Evolutionary conservation across 1,140 invertebrate genomes (phyloP).

Genomic region (Drosophila watanabei): DNA sequence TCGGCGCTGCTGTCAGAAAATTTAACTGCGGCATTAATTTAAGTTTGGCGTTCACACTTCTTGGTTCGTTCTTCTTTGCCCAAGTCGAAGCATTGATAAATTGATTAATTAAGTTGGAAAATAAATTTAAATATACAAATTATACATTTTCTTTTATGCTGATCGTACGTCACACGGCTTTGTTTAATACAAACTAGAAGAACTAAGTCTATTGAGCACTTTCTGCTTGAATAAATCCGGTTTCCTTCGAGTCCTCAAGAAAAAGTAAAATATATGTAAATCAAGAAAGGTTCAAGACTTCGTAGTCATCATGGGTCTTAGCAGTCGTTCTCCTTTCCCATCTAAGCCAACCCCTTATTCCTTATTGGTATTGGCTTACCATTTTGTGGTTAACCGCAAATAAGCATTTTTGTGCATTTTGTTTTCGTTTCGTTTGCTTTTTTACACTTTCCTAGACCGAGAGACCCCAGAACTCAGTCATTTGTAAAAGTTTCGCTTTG

Average conservation of each 20-base stretch:
- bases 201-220: not conserved
- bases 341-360: not conserved
- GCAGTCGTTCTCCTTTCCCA: slow-evolving; percentile 3
- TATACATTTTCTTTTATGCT: not conserved
- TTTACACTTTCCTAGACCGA: slow-evolving; percentile 57
- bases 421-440: slow-evolving; percentile 53
- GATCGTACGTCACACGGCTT: no score
- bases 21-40: slow-evolving; percentile 14
- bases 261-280: not conserved
- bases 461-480: slow-evolving; percentile 48
- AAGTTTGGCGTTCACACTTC: slow-evolving; percentile 7
- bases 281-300: slow-evolving; percentile 6
- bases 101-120: slow-evolving; percentile 13
- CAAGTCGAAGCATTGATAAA: slow-evolving; percentile 14
- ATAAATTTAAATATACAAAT: slow-evolving; percentile 2
- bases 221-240: slow-evolving; percentile 10
- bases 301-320: slow-evolving; percentile 16
- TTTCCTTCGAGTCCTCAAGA: not conserved
- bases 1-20: slow-evolving; percentile 5
- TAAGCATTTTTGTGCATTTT: slow-evolving; percentile 78
- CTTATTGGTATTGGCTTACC: slow-evolving; percentile 67
- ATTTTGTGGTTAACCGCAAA: slow-evolving; percentile 78
- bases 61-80: slow-evolving; percentile 8
- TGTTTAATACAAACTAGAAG: not conserved
- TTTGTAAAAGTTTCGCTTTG: slow-evolving; percentile 58